These are phyloP conservation scores for Plutomurus gul DNA, from an alignment of 1,140 invertebrate species.

Conservation along the genomic window DNA sequence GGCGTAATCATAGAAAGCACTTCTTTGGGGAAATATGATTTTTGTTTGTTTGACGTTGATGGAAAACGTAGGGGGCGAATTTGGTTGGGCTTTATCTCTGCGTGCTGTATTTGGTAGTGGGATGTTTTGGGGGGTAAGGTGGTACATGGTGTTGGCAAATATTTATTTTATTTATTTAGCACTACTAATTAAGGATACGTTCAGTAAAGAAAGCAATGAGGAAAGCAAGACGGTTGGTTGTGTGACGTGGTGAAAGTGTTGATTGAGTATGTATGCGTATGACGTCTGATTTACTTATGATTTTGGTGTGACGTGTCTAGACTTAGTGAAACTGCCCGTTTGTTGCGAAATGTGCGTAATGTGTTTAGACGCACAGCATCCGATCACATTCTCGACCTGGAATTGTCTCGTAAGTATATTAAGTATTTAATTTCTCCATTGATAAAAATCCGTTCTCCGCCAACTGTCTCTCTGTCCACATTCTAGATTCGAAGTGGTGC, in stretches of 20 bases:
- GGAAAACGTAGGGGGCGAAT: too few species aligned
- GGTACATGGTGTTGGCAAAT: too few species aligned
- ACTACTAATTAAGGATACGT: too few species aligned
- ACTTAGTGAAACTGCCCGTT: constrained; percentile 91
- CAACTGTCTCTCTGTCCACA: background rate
- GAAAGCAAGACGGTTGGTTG: background rate
- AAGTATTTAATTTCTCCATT: background rate
- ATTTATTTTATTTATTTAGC: too few species aligned
- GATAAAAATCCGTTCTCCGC: background rate
- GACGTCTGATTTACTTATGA: background rate
- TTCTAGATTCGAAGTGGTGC: background rate
- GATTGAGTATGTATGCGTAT: background rate
- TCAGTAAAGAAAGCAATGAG: background rate
- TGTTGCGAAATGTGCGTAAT: constrained; percentile 89
- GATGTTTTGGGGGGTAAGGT: too few species aligned
- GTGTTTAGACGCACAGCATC: constrained; percentile 79
- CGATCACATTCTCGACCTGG: constrained; percentile 79
- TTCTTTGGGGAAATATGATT: too few species aligned
- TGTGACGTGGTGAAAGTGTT: background rate
- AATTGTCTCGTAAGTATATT: constrained; percentile 83
- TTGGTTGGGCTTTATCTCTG: too few species aligned
- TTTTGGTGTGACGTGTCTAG: constrained; percentile 61
- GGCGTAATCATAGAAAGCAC: too few species aligned
- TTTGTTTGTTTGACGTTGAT: too few species aligned
- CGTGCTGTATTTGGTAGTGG: too few species aligned